Evolutionary conservation across 2,797 vertebrate species (phyloP).

Genomic region (Chrysocyon brachyurus): DNA sequence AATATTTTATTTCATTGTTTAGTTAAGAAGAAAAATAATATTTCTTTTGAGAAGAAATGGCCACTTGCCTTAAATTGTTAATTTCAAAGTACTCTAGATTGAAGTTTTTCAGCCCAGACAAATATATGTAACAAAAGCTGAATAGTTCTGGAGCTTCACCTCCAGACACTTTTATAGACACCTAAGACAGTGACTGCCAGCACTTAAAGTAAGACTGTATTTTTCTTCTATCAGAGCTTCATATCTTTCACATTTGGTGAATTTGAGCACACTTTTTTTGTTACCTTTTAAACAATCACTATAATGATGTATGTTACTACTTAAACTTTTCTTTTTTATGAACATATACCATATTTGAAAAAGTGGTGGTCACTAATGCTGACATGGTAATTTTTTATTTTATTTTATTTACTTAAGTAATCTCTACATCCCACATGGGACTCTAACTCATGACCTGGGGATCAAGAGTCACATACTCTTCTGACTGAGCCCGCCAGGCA

Average conservation of each 20-base stretch:
- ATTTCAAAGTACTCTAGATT: background rate
- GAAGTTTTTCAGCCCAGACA: background rate
- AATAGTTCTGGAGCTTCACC: too few species aligned
- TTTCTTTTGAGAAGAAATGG: background rate
- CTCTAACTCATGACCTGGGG: too few species aligned
- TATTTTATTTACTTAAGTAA: too few species aligned
- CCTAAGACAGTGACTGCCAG: background rate
- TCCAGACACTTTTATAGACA: background rate
- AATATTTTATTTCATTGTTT: background rate
- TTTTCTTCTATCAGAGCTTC: background rate
- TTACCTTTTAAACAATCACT: background rate
- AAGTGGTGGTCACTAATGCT: background rate
- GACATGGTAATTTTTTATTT: too few species aligned
- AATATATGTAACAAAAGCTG: background rate
- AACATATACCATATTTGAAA: background rate
- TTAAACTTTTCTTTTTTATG: background rate
- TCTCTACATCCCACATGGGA: too few species aligned
- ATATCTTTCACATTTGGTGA: background rate
- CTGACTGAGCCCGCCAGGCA: too few species aligned
- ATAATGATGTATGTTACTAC: background rate
- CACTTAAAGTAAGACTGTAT: accelerated
- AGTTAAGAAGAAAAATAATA: slow-evolving; percentile 13
- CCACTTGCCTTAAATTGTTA: background rate
- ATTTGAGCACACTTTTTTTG: background rate
- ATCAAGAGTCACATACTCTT: too few species aligned